Evolutionary conservation across 2,797 vertebrate genomes (phyloP), one percentile per base, ranked within the genome.

Genomic region (Momotus momota): DNA sequence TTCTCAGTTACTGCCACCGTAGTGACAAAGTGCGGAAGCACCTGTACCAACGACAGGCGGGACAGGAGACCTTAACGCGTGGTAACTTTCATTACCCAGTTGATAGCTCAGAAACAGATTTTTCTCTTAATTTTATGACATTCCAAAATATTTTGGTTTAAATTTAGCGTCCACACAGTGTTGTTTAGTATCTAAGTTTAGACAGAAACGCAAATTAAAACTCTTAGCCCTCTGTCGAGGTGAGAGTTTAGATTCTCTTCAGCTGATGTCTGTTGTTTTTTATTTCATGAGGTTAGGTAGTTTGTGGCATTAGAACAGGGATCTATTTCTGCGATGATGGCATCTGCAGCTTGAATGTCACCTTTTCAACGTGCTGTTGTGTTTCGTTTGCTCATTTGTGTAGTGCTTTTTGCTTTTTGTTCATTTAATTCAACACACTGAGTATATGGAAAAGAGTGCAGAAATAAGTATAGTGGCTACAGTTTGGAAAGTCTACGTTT

Each of bases 181-280:
- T 58, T 82, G 48, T 62, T 93, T 88, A 51, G 70, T 89, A 91
- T 72, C n/a, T 81, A 64, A 82, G 70, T 93, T 79, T 89, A 88
- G 73, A 7, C 23, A 91, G 46, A 95, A 97, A 90, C 64, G 73
- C 79, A 93, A 84, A 85, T 90, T 97, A 89, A 95, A 95, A 90
- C 82, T 94, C 89, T 33, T 46, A 88, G 75, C 25, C 58, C 49
- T 75, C 1, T 8, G 10, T 12, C 6, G 35, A 77, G 49, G 57
- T 91, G 88, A 69, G 66, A 79, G 81, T 70, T 89, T 92, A 77
- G 73, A 75, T 85, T 94, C 86, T 90, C 20, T 84, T 86, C 65
- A 73, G 72, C 60, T 81, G 25, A 92, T 35, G 57, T 70, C 38
- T 74, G 4, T 62, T 69, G 94, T 94, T 80, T 94, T 35, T 35